Conservation (phyloP, 2,113 vertebrate species). For the Lamprologus sp. region DNA sequence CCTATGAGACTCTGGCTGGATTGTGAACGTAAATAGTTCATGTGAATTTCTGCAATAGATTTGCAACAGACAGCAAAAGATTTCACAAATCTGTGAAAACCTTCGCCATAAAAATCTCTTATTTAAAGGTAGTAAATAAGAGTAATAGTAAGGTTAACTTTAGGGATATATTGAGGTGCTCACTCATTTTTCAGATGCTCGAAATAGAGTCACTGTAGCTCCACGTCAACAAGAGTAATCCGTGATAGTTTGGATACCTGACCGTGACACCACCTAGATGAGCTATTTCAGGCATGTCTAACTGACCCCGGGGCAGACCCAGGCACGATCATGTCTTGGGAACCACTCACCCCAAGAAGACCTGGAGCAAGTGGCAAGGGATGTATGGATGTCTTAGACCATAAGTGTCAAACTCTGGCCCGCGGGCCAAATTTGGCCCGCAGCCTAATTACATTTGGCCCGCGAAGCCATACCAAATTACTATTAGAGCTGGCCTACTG, state of each 20-base stretch:
- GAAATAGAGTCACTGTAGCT: not conserved
- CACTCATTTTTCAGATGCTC: not conserved
- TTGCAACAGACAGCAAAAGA: not conserved
- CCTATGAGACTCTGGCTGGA: not conserved
- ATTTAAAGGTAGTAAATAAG: not conserved
- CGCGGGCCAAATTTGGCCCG: too few species aligned
- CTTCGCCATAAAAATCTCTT: not conserved
- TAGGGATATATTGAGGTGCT: not conserved
- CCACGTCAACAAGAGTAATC: not conserved
- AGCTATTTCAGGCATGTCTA: not conserved
- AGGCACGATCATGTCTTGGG: not conserved
- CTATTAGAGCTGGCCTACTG: too few species aligned
- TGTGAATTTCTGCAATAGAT: not conserved
- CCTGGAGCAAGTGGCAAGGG: not conserved
- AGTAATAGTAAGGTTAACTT: not conserved
- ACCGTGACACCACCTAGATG: not conserved
- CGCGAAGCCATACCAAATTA: too few species aligned
- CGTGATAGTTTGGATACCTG: not conserved
- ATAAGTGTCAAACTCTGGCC: too few species aligned
- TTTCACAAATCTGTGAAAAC: not conserved
- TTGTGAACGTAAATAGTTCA: not conserved
- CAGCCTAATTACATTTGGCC: too few species aligned
- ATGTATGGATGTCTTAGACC: not conserved
- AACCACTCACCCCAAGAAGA: not conserved
- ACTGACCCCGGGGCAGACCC: not conserved